phyloP scores from a whole-genome alignment of 2,113 vertebrate genomes.

The Grantiella picta region DNA sequence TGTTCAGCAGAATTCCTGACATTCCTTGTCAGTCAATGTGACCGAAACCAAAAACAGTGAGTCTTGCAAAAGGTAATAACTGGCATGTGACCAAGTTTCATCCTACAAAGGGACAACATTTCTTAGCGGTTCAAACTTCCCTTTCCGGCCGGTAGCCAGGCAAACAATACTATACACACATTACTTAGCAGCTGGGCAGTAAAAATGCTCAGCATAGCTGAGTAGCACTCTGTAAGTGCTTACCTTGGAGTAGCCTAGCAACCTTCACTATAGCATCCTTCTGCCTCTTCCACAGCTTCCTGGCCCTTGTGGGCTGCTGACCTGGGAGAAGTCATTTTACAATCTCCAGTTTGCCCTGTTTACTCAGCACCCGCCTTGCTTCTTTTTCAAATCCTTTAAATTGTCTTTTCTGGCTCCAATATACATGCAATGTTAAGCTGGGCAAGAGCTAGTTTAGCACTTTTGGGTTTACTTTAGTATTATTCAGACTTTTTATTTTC shows the following conservation, averaged over 20 bases:
- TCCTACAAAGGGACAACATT: constrained; percentile 7
- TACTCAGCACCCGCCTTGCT: neutral
- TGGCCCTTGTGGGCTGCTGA: constrained; percentile 63
- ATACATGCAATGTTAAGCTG: neutral
- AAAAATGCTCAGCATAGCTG: constrained; percentile 79
- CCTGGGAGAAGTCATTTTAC: neutral
- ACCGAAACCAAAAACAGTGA: constrained; percentile 74
- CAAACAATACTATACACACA: neutral
- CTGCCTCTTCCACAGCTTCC: constrained; percentile 76
- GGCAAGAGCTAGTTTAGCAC: neutral
- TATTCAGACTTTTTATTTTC: neutral
- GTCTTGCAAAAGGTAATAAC: constrained; percentile 62
- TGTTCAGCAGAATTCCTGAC: constrained; percentile 73
- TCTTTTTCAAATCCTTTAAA: neutral
- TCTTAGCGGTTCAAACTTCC: constrained; percentile 42
- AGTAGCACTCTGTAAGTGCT: constrained; percentile 74
- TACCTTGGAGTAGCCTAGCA: constrained; percentile 78
- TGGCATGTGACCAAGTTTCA: constrained; percentile 68
- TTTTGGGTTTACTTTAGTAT: neutral
- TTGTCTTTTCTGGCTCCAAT: neutral
- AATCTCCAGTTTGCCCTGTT: neutral
- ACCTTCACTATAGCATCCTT: constrained; percentile 78
- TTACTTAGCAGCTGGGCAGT: constrained; percentile 68
- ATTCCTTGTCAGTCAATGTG: constrained; percentile 75
- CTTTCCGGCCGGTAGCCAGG: constrained; percentile 12